Evolutionary conservation across 1,140 invertebrate species (phyloP).

Genomic region (Prorops nasuta): DNA sequence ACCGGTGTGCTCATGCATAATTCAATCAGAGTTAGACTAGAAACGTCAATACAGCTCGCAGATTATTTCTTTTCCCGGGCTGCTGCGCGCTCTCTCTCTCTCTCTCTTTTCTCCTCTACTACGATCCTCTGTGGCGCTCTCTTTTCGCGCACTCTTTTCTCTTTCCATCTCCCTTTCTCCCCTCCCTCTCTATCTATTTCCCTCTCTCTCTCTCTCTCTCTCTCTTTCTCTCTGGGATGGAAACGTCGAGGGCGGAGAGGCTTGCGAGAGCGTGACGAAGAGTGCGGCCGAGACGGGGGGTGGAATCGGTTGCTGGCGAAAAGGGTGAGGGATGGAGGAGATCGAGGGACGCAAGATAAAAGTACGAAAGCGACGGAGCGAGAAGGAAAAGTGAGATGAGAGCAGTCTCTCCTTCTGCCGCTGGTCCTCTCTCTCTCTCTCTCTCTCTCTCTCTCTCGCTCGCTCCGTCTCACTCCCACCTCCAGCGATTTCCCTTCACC

Average conservation of each 20-base stretch:
- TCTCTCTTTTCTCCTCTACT: conserved; percentile 42
- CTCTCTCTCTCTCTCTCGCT: conserved; percentile 11
- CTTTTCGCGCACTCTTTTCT: conserved; percentile 21
- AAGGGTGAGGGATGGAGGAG: conserved; percentile 7
- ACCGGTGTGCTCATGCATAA: conserved; percentile 57
- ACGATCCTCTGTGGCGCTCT: conserved; percentile 30
- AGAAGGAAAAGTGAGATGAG: conserved; percentile 29
- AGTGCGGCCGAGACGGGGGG: background rate
- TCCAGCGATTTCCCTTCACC: no score
- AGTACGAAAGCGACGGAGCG: conserved; percentile 15
- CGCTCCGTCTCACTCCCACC: conserved; percentile 4
- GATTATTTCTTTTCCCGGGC: conserved; percentile 60
- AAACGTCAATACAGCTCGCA: conserved; percentile 60
- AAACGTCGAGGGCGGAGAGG: conserved; percentile 11
- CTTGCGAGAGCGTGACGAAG: conserved; percentile 5
- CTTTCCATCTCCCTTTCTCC: conserved; percentile 1
- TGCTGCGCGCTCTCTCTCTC: conserved; percentile 43
- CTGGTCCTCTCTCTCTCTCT: conserved; percentile 14
- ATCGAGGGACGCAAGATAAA: conserved; percentile 4
- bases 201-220: conserved; percentile 5
- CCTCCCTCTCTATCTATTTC: conserved; percentile 6
- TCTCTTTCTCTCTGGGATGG: no score
- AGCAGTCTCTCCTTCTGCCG: conserved; percentile 30
- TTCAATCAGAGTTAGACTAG: conserved; percentile 60
- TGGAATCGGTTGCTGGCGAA: background rate